Conservation (phyloP, 2,888 invertebrate species). For the Rhynchonema sp. region DNA sequence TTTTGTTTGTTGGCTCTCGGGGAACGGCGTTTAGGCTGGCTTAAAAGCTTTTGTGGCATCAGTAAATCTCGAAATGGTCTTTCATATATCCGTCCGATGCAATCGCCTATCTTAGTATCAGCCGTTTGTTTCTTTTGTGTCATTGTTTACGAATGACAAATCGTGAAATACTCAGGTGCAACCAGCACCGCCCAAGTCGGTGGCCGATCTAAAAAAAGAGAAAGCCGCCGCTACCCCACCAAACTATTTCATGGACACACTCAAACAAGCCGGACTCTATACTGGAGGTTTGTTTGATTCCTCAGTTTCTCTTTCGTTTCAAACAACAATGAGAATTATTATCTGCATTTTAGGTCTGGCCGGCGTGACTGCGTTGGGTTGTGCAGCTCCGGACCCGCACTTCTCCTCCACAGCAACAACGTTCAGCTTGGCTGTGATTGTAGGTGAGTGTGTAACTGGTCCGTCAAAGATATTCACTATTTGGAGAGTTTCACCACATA, state of each 20-base stretch:
- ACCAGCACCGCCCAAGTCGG: slow-evolving; percentile 33
- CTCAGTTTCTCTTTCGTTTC: too few relatives aligned
- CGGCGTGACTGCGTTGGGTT: slow-evolving; percentile 46
- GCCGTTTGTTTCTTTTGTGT: neutral
- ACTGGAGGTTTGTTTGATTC: slow-evolving; percentile 45
- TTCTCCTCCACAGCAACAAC: slow-evolving; percentile 72
- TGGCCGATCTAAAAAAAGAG: slow-evolving; percentile 26
- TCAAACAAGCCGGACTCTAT: slow-evolving; percentile 47
- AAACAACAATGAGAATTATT: too few relatives aligned
- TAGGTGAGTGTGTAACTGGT: slow-evolving; percentile 33
- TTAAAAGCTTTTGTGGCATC: too few relatives aligned
- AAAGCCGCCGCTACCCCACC: slow-evolving; percentile 21
- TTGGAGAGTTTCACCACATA: too few relatives aligned
- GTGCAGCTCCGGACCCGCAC: slow-evolving; percentile 57
- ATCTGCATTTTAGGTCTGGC: slow-evolving; percentile 43
- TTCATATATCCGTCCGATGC: too few relatives aligned
- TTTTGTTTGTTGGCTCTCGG: too few relatives aligned
- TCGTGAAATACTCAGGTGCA: too few relatives aligned
- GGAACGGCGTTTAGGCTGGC: too few relatives aligned
- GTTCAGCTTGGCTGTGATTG: slow-evolving; percentile 57
- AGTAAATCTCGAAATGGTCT: too few relatives aligned
- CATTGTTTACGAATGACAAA: too few relatives aligned
- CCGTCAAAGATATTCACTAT: too few relatives aligned
- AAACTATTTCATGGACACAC: slow-evolving; percentile 48
- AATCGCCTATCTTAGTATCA: too few relatives aligned